Conservation (phyloP, 2,113 vertebrate species). For the Cepphus grylle region DNA sequence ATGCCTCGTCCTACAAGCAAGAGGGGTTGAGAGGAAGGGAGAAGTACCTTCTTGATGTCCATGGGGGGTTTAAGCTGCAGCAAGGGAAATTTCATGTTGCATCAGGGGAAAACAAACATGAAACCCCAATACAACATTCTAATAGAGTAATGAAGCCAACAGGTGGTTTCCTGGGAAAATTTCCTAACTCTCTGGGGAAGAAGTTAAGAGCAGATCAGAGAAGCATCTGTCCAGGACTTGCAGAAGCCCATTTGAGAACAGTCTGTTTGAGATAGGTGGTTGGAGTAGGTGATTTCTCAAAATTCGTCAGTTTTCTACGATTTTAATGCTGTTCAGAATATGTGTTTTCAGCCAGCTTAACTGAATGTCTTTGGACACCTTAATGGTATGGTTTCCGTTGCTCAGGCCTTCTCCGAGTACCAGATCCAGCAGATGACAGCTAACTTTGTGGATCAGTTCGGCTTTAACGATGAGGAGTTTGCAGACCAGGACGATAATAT, state of each 20-base stretch:
- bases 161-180: neutral
- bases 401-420: conserved; percentile 95
- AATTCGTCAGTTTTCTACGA: accelerated
- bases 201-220: neutral
- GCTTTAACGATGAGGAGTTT: conserved; percentile 96
- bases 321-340: accelerated
- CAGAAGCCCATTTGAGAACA: neutral
- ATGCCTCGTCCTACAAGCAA: neutral
- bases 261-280: neutral
- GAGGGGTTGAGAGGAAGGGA: too few species aligned
- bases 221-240: too few species aligned
- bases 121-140: accelerated
- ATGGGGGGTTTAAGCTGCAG: neutral
- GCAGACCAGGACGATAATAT: conserved; percentile 94
- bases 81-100: neutral
- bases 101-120: neutral
- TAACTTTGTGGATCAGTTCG: conserved; percentile 96
- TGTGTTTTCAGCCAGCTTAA: neutral
- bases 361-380: neutral
- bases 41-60: neutral
- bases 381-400: neutral
- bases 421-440: conserved; percentile 99
- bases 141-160: neutral
- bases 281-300: neutral
- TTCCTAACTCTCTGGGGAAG: neutral